Evolutionary conservation across 1,140 invertebrate genomes (phyloP), one percentile per base, ranked within the genome.

Genomic region (Harpegnathos saltator): DNA sequence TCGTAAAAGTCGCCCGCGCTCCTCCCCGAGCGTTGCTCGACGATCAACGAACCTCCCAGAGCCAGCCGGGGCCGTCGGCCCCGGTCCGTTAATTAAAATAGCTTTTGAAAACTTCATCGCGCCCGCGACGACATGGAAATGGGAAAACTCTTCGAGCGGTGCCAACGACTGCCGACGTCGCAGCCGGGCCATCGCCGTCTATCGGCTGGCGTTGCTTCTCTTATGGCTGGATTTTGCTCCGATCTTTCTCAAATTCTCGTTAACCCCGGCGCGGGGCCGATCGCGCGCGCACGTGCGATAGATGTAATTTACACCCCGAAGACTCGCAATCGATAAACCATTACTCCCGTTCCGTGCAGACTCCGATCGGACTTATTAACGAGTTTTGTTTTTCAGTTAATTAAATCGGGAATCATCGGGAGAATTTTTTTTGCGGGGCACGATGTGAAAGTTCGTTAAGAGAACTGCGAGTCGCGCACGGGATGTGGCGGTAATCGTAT

Each of bases 1-100:
- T 48, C 33, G 63, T 78, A 78, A 80, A 80, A 77, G 62, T 68
- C 15, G 4, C 19, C 26, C 22, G 52, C 65, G 33, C 3, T 69
- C 33, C 24, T 80, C 22, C 26, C 59, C 24, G 75, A 69, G 33
- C 52, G 33, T 33, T n/a, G n/a, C n/a, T n/a, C n/a, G n/a, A n/a
- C n/a, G n/a, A 33, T 80, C 54, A 69, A 73, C 14, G 44, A 22
- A 17, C 54, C 52, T 26, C 33, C 56, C n/a, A n/a, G n/a, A n/a
- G n/a, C n/a, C n/a, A n/a, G 38, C 1, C 50, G 33, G 0, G 19
- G 15, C 1, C 15, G 33, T 59, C 9, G 38, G n/a, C 9, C 72
- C 84, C 9, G 38, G n/a, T 12, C 72, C 84, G 66, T 83, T 85
- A 84, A 85, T 85, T 85, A 74, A 68, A 86, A 73, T 73, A 80